phyloP scores from a whole-genome alignment of 92 coral and sea anemone genomes.

The Anthopleura xanthogrammica region DNA sequence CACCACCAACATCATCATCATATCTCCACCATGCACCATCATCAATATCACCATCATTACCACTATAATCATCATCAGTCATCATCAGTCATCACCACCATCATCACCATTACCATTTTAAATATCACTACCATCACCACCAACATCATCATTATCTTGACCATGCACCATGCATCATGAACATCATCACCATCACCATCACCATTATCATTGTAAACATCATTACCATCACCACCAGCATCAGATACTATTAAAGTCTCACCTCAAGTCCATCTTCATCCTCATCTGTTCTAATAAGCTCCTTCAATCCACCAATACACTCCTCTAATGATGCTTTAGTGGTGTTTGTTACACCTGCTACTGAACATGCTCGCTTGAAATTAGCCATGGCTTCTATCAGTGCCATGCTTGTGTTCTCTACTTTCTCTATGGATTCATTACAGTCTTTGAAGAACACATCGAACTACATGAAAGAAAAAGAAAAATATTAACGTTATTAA shows the following conservation, averaged over 20 bases:
- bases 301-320: conserved; percentile 88
- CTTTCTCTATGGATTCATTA: conserved; percentile 71
- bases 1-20: neutral
- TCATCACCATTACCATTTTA: neutral
- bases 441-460: conserved; percentile 89
- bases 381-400: conserved; percentile 68
- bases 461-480: conserved; percentile 45
- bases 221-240: neutral
- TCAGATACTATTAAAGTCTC: neutral
- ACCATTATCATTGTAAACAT: neutral
- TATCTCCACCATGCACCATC: neutral
- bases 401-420: conserved; percentile 68
- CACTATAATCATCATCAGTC: too few relatives aligned
- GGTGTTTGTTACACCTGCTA: conserved; percentile 78
- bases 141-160: neutral
- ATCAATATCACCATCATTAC: neutral
- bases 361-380: conserved; percentile 84
- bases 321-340: conserved; percentile 88
- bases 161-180: neutral
- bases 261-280: conserved; percentile 95
- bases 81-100: neutral
- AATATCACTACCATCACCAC: neutral
- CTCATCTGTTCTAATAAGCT: conserved; percentile 77
- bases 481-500: neutral
- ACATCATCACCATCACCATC: neutral